phyloP scores from a whole-genome alignment of 2,113 vertebrate genomes.

The Scortum barcoo region DNA sequence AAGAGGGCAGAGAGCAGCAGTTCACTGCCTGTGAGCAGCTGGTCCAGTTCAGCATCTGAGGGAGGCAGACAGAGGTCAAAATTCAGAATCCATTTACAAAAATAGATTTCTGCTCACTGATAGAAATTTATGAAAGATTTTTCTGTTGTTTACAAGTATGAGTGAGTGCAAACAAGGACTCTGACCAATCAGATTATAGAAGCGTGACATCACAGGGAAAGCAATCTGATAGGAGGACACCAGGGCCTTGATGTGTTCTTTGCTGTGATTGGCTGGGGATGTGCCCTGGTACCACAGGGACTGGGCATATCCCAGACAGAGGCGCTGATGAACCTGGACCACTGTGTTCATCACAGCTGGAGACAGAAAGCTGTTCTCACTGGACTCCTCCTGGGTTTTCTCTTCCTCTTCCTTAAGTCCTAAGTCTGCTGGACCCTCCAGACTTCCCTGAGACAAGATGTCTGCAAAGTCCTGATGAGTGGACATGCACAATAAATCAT shows the following conservation, averaged over 20 bases:
- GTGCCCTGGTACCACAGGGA: conserved; percentile 92
- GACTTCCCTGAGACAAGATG: conserved; percentile 85
- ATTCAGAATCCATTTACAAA: background rate
- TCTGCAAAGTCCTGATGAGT: conserved; percentile 93
- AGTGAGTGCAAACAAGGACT: background rate
- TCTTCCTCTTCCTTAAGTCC: conserved; percentile 69
- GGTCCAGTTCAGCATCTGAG: conserved; percentile 90
- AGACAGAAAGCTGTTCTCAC: conserved; percentile 79
- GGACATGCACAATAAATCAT: background rate
- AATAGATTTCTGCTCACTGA: background rate
- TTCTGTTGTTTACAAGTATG: background rate
- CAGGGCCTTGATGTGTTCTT: conserved; percentile 89
- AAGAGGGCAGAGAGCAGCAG: conserved; percentile 91
- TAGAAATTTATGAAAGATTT: background rate
- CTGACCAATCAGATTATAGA: conserved; percentile 93
- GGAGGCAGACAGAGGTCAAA: background rate
- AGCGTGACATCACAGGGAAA: conserved; percentile 88
- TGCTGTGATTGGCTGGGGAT: conserved; percentile 78
- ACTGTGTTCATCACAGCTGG: conserved; percentile 86
- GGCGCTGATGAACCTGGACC: conserved; percentile 88
- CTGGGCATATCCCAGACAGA: conserved; percentile 88
- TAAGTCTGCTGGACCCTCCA: conserved; percentile 87
- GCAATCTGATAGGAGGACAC: conserved; percentile 95
- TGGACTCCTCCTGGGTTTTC: conserved; percentile 17
- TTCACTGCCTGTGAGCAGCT: conserved; percentile 88